Evolutionary conservation across 1,140 invertebrate genomes (phyloP), one percentile per base, ranked within the genome.

Genomic region (Nymphalis io): DNA sequence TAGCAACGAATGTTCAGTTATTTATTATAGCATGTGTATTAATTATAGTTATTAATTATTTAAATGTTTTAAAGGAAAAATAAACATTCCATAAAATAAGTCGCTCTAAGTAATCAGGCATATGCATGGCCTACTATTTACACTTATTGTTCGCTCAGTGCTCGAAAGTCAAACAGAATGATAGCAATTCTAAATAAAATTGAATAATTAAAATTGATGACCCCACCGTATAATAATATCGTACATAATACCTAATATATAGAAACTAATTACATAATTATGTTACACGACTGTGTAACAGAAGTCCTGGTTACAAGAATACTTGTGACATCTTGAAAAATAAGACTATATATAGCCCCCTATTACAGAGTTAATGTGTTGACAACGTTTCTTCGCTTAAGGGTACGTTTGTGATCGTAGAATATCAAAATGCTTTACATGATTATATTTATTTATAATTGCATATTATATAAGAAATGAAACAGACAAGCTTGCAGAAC

Each of bases 301-400:
- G n/a, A 53, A 33, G 27, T 40, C 66, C 60, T 16, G 21, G 16
- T 68, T 58, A 62, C 46, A 61, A 68, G 68, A 68, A 70, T 75
- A 81, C 80, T 71, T 78, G 83, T 79, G 78, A 68, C 73, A 69
- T 80, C 74, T 80, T 75, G 69, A 78, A 84, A 85, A 84, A 86
- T 82, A 84, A 81, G 79, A 81, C 84, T 83, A 85, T 83, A 87
- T 86, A 86, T 86, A 89, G 73, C 80, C 73, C 76, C 79, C 84
- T 74, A 86, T 84, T 85, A 82, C 79, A 75, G 76, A 83, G 78
- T 87, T 87, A 89, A 89, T 89, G 85, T 81, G 81, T 76, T 82
- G 81, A 85, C 85, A 83, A 80, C 80, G 80, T 78, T 79, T 68
- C 68, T 76, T 70, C 68, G 75, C 53, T 60, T 64, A 76, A 65